Conservation (phyloP, 2,113 vertebrate species). For the Andinoacara biseriatus region DNA sequence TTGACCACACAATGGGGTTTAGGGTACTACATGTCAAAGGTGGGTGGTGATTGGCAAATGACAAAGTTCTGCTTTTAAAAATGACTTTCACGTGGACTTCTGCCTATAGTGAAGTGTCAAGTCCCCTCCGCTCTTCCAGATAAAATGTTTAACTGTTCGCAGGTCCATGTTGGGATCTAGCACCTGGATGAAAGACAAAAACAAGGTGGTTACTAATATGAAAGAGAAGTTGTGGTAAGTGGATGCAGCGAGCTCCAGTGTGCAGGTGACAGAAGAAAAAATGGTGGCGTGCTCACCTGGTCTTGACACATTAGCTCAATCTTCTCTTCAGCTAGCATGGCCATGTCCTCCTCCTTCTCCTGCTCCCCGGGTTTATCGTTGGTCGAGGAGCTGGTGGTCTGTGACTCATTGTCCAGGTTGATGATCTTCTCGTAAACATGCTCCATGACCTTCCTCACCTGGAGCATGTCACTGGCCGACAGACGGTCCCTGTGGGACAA, state of each 20-base stretch:
- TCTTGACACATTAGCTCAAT: constrained; percentile 98
- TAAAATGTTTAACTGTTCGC: constrained; percentile 93
- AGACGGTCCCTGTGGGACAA: constrained; percentile 87
- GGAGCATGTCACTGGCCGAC: constrained; percentile 98
- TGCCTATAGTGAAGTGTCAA: constrained; percentile 98
- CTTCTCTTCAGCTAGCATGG: constrained; percentile 97
- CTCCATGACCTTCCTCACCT: constrained; percentile 98
- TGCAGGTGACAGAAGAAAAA: not conserved
- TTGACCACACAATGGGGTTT: constrained; percentile 64
- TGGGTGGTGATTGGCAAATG: constrained; percentile 71
- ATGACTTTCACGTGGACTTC: constrained; percentile 84
- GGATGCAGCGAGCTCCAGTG: not conserved
- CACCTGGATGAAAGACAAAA: constrained; percentile 83
- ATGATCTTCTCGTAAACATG: constrained; percentile 99
- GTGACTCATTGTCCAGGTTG: constrained; percentile 96
- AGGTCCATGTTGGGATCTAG: constrained; percentile 99
- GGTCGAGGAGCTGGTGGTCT: constrained; percentile 93
- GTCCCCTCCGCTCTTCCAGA: constrained; percentile 98
- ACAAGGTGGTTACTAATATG: not conserved
- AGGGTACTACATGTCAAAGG: constrained; percentile 72
- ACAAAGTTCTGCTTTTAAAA: constrained; percentile 80
- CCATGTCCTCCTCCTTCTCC: constrained; percentile 97
- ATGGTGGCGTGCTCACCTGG: constrained; percentile 81
- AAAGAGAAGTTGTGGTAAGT: not conserved
- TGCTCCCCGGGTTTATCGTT: constrained; percentile 95